phyloP scores from a whole-genome alignment of 2,888 invertebrate species.

The Spisula subtruncata region DNA sequence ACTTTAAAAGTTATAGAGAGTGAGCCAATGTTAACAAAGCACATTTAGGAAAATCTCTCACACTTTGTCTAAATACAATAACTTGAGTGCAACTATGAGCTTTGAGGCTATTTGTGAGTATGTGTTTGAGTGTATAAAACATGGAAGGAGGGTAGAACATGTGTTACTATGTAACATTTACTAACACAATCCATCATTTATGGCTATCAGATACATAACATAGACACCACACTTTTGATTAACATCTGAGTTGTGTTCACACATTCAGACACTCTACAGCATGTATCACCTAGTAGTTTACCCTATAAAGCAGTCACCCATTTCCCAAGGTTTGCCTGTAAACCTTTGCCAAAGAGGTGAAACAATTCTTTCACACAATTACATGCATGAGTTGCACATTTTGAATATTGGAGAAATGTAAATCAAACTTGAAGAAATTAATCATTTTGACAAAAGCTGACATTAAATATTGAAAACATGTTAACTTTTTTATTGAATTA shows the following conservation, averaged over 20 bases:
- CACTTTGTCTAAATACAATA: background rate
- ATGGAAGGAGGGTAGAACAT: background rate
- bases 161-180: background rate
- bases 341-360: background rate
- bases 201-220: no score
- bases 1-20: background rate
- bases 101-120: no score
- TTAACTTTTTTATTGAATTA: background rate
- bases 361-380: background rate
- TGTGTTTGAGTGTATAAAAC: no score
- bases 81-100: background rate
- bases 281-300: no score
- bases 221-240: no score
- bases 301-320: background rate
- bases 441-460: background rate
- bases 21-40: background rate
- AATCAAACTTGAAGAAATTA: background rate
- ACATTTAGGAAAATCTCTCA: background rate
- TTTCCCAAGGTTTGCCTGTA: background rate
- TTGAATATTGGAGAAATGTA: no score
- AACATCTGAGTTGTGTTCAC: no score
- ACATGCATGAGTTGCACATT: background rate
- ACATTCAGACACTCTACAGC: no score
- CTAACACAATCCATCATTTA: background rate
- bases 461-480: background rate